Conservation (phyloP, 2,797 vertebrate genomes). For the Poeciliopsis turneri region DNA sequence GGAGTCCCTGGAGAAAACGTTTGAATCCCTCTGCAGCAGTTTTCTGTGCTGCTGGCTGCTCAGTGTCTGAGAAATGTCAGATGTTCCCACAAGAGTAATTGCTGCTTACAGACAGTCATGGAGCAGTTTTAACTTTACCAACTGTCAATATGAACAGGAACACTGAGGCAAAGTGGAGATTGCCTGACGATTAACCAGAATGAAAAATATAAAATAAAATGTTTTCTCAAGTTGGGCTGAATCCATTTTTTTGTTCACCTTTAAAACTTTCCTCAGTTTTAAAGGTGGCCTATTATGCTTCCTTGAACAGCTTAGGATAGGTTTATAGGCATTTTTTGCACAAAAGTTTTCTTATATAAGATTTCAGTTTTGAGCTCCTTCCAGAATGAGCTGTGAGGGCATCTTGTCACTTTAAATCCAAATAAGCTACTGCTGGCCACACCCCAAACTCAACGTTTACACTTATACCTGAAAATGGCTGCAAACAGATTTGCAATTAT, state of each 20-base stretch:
- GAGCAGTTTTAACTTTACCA: constrained; percentile 42
- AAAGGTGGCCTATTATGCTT: neutral
- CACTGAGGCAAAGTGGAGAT: neutral
- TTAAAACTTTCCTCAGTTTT: neutral
- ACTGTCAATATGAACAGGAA: constrained; percentile 21
- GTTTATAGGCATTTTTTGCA: too few species aligned
- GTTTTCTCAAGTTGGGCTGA: neutral
- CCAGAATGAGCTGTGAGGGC: too few species aligned
- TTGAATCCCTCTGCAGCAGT: constrained; percentile 61
- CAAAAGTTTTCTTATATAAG: too few species aligned
- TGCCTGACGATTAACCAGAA: constrained; percentile 34
- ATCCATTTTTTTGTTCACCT: neutral
- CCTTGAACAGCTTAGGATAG: too few species aligned
- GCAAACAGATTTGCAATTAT: too few species aligned
- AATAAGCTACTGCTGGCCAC: too few species aligned
- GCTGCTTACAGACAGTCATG: constrained; percentile 55
- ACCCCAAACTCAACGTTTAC: too few species aligned
- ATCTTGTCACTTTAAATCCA: too few species aligned
- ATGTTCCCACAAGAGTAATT: constrained; percentile 51
- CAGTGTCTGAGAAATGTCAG: constrained; percentile 47
- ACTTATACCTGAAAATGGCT: too few species aligned
- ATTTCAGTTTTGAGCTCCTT: too few species aligned
- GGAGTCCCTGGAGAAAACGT: constrained; percentile 65
- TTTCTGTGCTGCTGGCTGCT: constrained; percentile 65
- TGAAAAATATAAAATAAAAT: constrained; percentile 2